These are phyloP conservation scores for Lacanobia wlatinum DNA, from an alignment of 2,888 invertebrate genomes.

Conservation along the genomic window DNA sequence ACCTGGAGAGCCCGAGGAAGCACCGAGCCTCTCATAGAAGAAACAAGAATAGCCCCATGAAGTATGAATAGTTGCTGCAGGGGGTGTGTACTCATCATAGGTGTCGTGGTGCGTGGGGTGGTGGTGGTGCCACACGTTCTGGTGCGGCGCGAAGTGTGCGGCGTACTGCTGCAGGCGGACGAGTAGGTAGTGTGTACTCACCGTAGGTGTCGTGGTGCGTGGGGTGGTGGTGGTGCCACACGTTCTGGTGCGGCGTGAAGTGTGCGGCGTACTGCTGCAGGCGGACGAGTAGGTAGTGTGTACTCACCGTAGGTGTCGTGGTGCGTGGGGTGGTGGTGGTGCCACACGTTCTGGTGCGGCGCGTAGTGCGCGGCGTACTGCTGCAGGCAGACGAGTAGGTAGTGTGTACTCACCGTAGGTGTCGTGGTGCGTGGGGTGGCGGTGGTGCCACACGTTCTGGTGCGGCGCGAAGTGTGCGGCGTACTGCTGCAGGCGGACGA, in stretches of 20 bases:
- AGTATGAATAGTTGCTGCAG: not conserved
- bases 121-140: conserved; percentile 87
- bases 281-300: too few relatives aligned
- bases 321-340: conserved; percentile 84
- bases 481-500: conserved; percentile 70
- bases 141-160: conserved; percentile 87
- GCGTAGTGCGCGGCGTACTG: conserved; percentile 87
- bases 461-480: conserved; percentile 87
- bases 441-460: conserved; percentile 88
- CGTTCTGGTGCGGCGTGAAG: conserved; percentile 87
- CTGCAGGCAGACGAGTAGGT: too few relatives aligned
- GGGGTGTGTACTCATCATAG: conserved; percentile 76
- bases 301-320: conserved; percentile 84
- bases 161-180: conserved; percentile 87
- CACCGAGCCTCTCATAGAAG: not conserved
- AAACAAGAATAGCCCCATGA: not conserved
- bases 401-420: conserved; percentile 78
- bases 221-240: conserved; percentile 86
- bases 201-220: conserved; percentile 86
- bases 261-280: conserved; percentile 82
- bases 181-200: conserved; percentile 65
- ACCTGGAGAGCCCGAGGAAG: too few relatives aligned
- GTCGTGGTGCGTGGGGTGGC: conserved; percentile 85
- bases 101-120: conserved; percentile 84
- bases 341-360: conserved; percentile 88